Evolutionary conservation across 2,113 vertebrate species (phyloP).

Genomic region (Macrotus californicus): DNA sequence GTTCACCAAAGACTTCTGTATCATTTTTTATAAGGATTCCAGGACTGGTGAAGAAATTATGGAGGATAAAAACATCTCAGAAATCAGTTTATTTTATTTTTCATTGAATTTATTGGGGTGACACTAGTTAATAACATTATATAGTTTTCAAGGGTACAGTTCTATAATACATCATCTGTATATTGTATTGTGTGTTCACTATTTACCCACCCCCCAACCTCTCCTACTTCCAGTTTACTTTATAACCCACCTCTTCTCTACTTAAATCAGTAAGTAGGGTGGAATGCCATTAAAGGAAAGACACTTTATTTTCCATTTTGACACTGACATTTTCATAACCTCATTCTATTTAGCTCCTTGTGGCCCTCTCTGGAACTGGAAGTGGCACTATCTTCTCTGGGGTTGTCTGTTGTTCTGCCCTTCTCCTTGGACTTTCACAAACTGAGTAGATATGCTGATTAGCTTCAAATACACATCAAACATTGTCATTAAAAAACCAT

Average conservation of each 20-base stretch:
- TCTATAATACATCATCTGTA: too few relatives aligned
- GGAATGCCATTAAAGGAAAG: not conserved
- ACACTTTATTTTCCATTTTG: not conserved
- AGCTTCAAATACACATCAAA: not conserved
- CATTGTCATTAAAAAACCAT: slow-evolving; percentile 30
- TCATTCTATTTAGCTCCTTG: not conserved
- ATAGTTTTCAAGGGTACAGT: too few relatives aligned
- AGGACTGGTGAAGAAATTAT: not conserved
- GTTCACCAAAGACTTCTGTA: not conserved
- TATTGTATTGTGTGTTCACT: too few relatives aligned
- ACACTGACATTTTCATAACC: not conserved
- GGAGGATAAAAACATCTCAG: not conserved
- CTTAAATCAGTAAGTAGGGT: not conserved
- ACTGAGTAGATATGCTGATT: not conserved
- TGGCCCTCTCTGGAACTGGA: not conserved
- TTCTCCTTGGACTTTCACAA: not conserved
- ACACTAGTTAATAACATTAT: too few relatives aligned
- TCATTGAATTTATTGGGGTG: too few relatives aligned
- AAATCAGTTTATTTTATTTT: not conserved
- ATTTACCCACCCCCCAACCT: too few relatives aligned
- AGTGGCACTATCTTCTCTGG: not conserved
- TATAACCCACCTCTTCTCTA: not conserved
- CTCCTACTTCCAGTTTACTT: not conserved
- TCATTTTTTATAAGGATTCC: not conserved
- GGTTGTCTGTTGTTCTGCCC: not conserved